Evolutionary conservation across 2,888 invertebrate species (phyloP), one percentile per base, ranked within the genome.

Genomic region (Dryococelus australis): DNA sequence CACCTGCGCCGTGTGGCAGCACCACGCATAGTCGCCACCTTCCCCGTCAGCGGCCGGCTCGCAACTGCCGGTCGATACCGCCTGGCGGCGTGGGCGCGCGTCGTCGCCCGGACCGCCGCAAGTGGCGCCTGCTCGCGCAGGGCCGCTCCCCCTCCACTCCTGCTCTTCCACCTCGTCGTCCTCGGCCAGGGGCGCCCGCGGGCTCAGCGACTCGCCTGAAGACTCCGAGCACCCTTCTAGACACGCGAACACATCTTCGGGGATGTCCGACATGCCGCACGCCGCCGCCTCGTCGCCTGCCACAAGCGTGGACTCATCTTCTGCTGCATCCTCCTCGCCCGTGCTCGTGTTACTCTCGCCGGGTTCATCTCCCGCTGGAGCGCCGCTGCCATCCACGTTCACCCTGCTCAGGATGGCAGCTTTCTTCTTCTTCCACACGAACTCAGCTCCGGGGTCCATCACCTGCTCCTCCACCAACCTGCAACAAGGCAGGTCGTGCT

Each of bases 61-160:
- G 83, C 35, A 24, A 83, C 83, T 83, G 83, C 28, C 83, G 83
- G 83, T 83, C 83, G 83, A 83, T 83, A 83, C 16, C 83, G 83
- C 83, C 83, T 83, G 83, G 35, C 83, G 83, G 83, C 83, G 83
- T 83, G 83, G 83, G 35, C 83, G 28, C 83, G 28, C 16, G 35
- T 83, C 83, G 27, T 16, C 83, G 43, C 83, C 83, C 83, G 83
- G 83, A 83, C 83, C 43, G 43, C 79, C 79, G 79, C 79, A 79
- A 79, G 79, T 26, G n/a, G 79, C 79, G 9, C n/a, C 79, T 10
- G 28, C 83, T 12, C 83, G 83, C 83, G 83, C 83, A 83, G 83
- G 83, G 28, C 43, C 83, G 8, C 83, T 27, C 35, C 12, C 83
- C 16, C 8, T 9, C 43, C 83, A 13, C 43, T 79, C 83, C 83